Percentiles rank a stretch among this genome's conserved stretches.
phyloP scores from a whole-genome alignment of 2,797 vertebrate genomes.

The Phyllotis vaccarum region DNA sequence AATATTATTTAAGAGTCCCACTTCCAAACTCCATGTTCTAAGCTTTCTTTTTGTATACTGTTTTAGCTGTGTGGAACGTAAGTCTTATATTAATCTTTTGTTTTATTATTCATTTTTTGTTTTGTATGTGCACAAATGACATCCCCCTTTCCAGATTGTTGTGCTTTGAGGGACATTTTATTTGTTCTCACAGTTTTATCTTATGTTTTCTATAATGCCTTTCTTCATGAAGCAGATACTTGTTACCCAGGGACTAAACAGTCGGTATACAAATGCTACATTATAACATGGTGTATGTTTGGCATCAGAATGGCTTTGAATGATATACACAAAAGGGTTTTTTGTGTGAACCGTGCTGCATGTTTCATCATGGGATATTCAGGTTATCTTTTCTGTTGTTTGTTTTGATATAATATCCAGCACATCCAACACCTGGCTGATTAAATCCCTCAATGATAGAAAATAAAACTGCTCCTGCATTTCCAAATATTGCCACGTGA shows the following conservation, averaged over 20 bases:
- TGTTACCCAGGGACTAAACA: constrained; percentile 7
- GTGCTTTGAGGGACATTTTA: background rate
- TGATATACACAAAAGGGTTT: background rate
- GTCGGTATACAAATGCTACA: background rate
- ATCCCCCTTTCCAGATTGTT: constrained; percentile 21
- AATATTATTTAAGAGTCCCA: background rate
- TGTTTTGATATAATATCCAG: background rate
- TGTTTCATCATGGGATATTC: background rate
- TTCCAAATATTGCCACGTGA: constrained; percentile 22
- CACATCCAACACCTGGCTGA: background rate
- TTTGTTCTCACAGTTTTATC: constrained; percentile 8
- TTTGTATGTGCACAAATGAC: background rate
- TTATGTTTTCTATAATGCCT: background rate
- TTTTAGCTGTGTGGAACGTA: constrained; percentile 31
- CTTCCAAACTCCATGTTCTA: background rate
- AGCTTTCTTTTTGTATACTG: constrained; percentile 15
- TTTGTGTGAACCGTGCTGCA: background rate
- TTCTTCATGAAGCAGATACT: background rate
- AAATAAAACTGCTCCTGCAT: background rate
- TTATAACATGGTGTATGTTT: background rate
- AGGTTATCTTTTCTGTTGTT: background rate
- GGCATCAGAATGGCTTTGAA: background rate
- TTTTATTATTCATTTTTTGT: background rate
- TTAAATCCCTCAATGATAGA: background rate
- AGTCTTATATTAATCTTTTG: constrained; percentile 5